phyloP scores from a whole-genome alignment of 2,797 vertebrate species.

The Acrossocheilus wenchowensis region DNA sequence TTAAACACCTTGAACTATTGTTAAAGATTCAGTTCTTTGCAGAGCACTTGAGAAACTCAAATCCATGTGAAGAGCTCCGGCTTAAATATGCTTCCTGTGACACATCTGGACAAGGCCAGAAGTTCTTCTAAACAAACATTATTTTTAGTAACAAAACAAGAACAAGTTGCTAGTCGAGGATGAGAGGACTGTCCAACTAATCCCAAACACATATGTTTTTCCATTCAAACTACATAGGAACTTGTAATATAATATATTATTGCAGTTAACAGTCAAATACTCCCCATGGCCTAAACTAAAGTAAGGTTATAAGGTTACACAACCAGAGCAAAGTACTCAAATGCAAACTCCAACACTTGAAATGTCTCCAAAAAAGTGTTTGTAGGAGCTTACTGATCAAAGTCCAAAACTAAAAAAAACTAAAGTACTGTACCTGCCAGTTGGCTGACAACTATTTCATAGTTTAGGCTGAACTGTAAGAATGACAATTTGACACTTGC shows the following conservation, averaged over 20 bases:
- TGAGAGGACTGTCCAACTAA: background rate
- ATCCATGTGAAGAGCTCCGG: background rate
- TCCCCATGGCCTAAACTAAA: background rate
- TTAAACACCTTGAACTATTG: background rate
- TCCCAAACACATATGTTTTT: background rate
- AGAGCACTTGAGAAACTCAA: background rate
- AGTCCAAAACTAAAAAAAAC: constrained; percentile 12
- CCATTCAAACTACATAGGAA: background rate
- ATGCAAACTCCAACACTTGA: constrained; percentile 14
- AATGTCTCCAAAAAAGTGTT: background rate
- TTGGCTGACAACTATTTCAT: background rate
- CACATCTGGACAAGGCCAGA: background rate
- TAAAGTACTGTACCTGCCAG: background rate
- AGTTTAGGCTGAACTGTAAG: background rate
- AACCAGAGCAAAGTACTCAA: constrained; percentile 1
- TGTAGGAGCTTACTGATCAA: background rate
- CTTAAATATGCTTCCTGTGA: background rate
- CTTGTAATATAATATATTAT: background rate
- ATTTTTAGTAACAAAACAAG: background rate
- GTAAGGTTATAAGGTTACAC: constrained; percentile 19
- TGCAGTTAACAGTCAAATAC: background rate
- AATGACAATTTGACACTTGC: background rate
- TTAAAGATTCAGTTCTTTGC: background rate
- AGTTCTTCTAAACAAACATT: background rate
- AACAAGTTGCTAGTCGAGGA: background rate